Conservation (phyloP, 2,113 vertebrate species). For the Anoura caudifer region DNA sequence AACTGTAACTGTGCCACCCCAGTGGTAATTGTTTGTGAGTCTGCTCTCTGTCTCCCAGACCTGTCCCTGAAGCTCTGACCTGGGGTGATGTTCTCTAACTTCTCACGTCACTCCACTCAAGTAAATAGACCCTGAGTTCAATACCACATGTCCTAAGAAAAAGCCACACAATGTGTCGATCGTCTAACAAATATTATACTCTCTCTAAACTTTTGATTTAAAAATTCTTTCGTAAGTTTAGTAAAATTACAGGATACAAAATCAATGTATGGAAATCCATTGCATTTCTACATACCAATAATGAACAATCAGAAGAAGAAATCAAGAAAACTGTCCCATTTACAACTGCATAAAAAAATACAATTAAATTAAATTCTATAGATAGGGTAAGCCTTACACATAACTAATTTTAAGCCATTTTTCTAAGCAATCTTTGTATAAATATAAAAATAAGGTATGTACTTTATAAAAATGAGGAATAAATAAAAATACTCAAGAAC, state of each 20-base stretch:
- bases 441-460: neutral
- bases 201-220: neutral
- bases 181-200: neutral
- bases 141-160: neutral
- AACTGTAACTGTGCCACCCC: neutral
- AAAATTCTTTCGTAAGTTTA: neutral
- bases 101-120: neutral
- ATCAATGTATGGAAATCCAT: neutral
- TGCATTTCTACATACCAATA: neutral
- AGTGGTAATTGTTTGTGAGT: neutral
- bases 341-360: neutral
- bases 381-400: neutral
- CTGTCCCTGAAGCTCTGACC: neutral
- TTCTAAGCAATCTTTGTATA: neutral
- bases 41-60: rapidly evolving
- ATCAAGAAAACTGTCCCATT: neutral
- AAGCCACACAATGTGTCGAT: neutral
- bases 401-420: neutral
- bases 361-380: neutral
- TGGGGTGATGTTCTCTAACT: neutral
- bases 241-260: neutral
- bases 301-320: neutral
- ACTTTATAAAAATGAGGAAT: neutral
- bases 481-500: neutral
- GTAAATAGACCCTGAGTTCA: neutral